Conservation (phyloP, 2,888 invertebrate genomes). For the Pimpla rufipes region DNA sequence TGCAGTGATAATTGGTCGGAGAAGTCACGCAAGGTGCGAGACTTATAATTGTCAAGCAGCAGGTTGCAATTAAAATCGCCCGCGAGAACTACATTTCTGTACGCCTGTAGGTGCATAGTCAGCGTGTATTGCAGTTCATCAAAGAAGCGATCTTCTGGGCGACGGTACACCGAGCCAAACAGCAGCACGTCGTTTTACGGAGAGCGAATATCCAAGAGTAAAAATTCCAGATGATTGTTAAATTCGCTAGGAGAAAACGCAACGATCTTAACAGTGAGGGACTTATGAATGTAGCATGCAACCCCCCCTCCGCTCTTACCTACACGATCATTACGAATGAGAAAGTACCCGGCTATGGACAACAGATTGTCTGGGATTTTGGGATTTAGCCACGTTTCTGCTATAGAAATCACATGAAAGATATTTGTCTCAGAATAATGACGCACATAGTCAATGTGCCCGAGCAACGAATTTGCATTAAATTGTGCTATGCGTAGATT, state of each 20-base stretch:
- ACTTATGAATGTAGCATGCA: slow-evolving; percentile 39
- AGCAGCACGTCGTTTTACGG: neutral
- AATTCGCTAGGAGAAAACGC: neutral
- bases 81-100: slow-evolving; percentile 15
- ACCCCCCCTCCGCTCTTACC: slow-evolving; percentile 33
- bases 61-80: neutral
- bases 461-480: slow-evolving; percentile 21
- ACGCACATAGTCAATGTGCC: neutral
- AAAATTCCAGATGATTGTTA: neutral
- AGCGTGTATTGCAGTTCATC: neutral
- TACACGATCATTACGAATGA: slow-evolving; percentile 43
- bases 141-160: slow-evolving; percentile 20
- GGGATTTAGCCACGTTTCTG: slow-evolving; percentile 48
- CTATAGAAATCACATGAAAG: slow-evolving; percentile 36
- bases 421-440: neutral
- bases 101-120: neutral
- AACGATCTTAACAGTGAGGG: neutral
- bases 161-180: slow-evolving; percentile 20
- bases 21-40: neutral
- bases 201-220: neutral
- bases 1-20: neutral
- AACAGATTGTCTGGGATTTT: slow-evolving; percentile 16
- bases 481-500: neutral
- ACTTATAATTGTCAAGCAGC: neutral
- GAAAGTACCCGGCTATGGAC: neutral